Evolutionary conservation across 2,113 vertebrate genomes (phyloP), one percentile per base, ranked within the genome.

Genomic region (Eulemur rufifrons): DNA sequence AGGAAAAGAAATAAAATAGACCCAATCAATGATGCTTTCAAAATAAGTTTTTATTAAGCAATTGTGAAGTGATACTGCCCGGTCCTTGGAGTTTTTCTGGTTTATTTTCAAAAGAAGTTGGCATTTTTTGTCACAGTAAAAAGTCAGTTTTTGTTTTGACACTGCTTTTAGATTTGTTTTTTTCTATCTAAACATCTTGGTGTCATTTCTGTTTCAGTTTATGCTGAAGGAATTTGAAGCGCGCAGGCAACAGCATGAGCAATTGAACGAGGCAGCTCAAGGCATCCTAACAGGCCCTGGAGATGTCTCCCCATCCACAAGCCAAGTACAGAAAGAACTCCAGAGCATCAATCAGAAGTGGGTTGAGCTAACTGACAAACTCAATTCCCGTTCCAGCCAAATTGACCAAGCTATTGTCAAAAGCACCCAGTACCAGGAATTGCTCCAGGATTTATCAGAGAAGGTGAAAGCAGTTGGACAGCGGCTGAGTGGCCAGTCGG

Each of bases 201-300:
- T 96, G 93, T 97, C 97, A 25, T 98, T 98, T 98, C 95, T 98
- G 29, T 98, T 98, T 14, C 98, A 99, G 99, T 99, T 99, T 98
- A 99, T 99, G 99, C 98, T 99, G 97, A 99, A 99, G 77, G 99
- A 99, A 99, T 99, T 99, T 95, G 99, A 99, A 98, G 99, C 99
- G 2, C 98, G 99, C 0, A 98, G 98, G 64, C 99, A 99, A 0
- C 99, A 99, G 98, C 99, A 99, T 2, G 99, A 99, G 91, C 99
- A 99, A 98, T 98, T 99, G 95, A 99, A 99, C 25, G 99, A 99
- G 97, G 99, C 99, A 0, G 99, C 99, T 2, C 98, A 99, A 97
- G 99, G 99, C 77, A 99, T 99, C 98, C 98, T 99, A 45, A 98
- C 98, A n/a, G 99, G 99, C 69, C 98, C 98, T 32, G 98, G 98